phyloP scores from a whole-genome alignment of 2,888 invertebrate species.

The Vandiemenella viatica region DNA sequence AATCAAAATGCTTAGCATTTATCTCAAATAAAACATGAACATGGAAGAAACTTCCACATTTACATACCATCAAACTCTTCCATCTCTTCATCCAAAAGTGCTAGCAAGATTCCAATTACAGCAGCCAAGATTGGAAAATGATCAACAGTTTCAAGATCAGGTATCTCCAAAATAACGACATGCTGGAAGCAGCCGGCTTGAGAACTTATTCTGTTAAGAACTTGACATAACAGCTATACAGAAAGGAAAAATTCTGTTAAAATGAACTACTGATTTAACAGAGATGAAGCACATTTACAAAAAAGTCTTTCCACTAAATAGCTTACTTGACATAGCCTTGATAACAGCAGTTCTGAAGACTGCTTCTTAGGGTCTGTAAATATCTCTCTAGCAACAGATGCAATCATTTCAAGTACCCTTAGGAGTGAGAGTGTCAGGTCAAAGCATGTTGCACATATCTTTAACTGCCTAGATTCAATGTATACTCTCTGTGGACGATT shows the following conservation, averaged over 20 bases:
- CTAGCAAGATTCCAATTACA: slow-evolving; percentile 45
- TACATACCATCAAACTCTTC: too few relatives aligned
- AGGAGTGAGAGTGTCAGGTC: slow-evolving; percentile 63
- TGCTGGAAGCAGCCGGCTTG: slow-evolving; percentile 52
- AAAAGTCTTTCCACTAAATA: too few relatives aligned
- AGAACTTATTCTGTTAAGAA: slow-evolving; percentile 60
- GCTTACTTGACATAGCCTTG: slow-evolving; percentile 47
- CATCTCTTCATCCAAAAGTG: slow-evolving; percentile 38
- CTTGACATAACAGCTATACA: slow-evolving; percentile 57
- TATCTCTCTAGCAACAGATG: slow-evolving; percentile 45
- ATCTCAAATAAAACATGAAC: too few relatives aligned
- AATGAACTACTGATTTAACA: too few relatives aligned
- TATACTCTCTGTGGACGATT: slow-evolving; percentile 38
- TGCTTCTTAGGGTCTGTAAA: slow-evolving; percentile 47
- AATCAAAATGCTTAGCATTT: too few relatives aligned
- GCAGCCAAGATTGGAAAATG: slow-evolving; percentile 52
- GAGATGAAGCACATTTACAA: neutral
- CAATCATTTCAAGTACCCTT: slow-evolving; percentile 65
- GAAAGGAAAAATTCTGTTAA: slow-evolving; percentile 1
- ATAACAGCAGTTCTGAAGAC: slow-evolving; percentile 56
- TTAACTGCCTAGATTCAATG: slow-evolving; percentile 60
- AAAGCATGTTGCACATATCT: slow-evolving; percentile 71
- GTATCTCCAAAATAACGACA: slow-evolving; percentile 41
- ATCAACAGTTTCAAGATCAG: slow-evolving; percentile 47
- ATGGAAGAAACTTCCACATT: too few relatives aligned